A percentile compares a stretch with the other conserved stretches of the same genome.
phyloP scores from a whole-genome alignment of 2,797 vertebrate genomes.

The Streptopelia turtur region DNA sequence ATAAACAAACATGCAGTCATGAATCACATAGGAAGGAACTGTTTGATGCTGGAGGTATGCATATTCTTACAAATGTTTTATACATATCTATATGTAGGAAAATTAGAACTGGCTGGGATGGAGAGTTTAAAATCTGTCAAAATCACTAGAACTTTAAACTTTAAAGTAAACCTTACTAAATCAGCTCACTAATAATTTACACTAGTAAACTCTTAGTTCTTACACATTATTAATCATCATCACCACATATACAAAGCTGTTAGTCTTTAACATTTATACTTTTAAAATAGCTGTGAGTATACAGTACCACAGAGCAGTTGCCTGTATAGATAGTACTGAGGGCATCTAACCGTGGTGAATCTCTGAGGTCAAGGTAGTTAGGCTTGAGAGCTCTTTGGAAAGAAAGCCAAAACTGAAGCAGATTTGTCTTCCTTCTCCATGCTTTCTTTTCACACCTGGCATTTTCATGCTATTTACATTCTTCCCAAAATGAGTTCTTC shows the following conservation, averaged over 20 bases:
- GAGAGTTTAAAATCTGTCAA: not conserved
- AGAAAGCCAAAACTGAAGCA: not conserved
- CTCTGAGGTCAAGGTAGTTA: not conserved
- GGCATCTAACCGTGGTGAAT: not conserved
- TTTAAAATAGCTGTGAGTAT: not conserved
- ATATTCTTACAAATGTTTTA: not conserved
- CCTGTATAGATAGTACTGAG: not conserved
- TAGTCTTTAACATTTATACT: not conserved
- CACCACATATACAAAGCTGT: too few species aligned
- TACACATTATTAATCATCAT: not conserved
- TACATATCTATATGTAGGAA: not conserved
- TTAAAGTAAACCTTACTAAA: not conserved
- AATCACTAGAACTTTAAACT: not conserved
- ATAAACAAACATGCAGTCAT: not conserved
- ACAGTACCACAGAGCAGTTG: not conserved
- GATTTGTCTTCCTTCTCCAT: not conserved
- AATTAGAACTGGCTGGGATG: not conserved
- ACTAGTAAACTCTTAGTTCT: not conserved
- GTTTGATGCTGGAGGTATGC: not conserved
- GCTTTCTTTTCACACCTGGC: not conserved
- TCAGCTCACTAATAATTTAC: not conserved
- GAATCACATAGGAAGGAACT: not conserved
- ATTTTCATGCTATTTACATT: not conserved
- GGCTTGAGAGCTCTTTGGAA: not conserved
- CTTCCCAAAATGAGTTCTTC: not conserved